These are phyloP conservation scores for Anastatus disparis DNA, from an alignment of 1,140 invertebrate species.

Conservation along the genomic window DNA sequence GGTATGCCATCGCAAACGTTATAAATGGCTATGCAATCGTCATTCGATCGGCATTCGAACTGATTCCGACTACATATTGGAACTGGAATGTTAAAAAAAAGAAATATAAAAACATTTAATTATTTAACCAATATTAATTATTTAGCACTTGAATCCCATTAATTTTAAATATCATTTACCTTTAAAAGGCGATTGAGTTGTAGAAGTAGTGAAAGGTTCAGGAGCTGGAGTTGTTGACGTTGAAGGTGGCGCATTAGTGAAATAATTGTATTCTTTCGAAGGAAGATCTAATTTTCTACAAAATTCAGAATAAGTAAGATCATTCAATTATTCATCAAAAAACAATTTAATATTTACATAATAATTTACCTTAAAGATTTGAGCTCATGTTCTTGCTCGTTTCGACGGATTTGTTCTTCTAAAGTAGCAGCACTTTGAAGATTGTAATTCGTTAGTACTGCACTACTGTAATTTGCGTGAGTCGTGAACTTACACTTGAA, in stretches of 20 bases:
- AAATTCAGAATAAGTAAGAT: background rate
- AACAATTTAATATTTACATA: too few species aligned
- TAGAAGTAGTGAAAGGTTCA: background rate
- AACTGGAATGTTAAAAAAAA: background rate
- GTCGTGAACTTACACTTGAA: conserved; percentile 93
- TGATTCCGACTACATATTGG: conserved; percentile 81
- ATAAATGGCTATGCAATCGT: conserved; percentile 94
- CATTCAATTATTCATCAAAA: background rate
- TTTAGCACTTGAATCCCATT: background rate
- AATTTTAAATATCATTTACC: background rate
- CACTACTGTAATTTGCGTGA: conserved; percentile 90
- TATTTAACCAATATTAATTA: background rate
- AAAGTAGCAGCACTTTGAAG: conserved; percentile 71
- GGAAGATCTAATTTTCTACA: conserved; percentile 18
- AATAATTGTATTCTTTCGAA: conserved; percentile 25
- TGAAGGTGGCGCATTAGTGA: background rate
- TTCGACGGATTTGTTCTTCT: conserved; percentile 77
- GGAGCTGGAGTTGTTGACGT: background rate
- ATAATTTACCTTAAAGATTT: conserved; percentile 76
- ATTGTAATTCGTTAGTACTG: conserved; percentile 75
- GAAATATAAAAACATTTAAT: background rate
- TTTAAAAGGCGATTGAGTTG: background rate
- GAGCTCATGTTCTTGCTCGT: conserved; percentile 84
- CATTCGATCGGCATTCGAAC: conserved; percentile 85
- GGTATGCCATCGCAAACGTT: conserved; percentile 95